A percentile compares a stretch with the other conserved stretches of the same genome.
These are phyloP conservation scores for Pocillopora verrucosa DNA, from an alignment of 64 coral and sea anemone species.

Conservation along the genomic window DNA sequence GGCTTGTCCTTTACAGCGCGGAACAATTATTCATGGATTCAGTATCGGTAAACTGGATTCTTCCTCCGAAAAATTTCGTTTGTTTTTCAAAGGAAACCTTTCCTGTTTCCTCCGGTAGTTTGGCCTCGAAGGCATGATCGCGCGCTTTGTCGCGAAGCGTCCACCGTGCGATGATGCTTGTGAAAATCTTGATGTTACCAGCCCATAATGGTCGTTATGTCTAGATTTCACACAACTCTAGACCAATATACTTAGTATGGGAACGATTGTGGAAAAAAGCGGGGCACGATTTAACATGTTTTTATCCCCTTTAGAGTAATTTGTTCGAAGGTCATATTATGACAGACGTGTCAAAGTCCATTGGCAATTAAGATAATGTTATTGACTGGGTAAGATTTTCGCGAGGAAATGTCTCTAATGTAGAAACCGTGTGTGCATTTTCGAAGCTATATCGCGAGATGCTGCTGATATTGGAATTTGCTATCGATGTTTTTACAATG, in stretches of 20 bases:
- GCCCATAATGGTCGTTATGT: not conserved
- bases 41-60: not conserved
- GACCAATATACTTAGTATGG: slow-evolving; percentile 2
- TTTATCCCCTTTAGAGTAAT: not conserved
- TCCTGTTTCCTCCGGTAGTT: not conserved
- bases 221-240: not conserved
- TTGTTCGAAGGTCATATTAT: not conserved
- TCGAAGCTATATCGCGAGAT: not conserved
- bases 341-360: not conserved
- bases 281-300: not conserved
- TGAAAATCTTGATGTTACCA: not conserved
- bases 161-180: not conserved
- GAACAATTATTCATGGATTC: not conserved
- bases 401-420: slow-evolving; percentile 7
- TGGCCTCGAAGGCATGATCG: not conserved
- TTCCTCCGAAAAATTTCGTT: not conserved
- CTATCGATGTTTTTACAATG: not conserved
- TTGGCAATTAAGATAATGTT: slow-evolving; percentile 9
- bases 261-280: not conserved
- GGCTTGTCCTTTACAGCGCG: not conserved
- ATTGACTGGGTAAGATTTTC: not conserved
- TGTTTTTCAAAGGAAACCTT: not conserved
- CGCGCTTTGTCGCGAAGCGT: not conserved
- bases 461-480: not conserved
- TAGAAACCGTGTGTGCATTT: not conserved